phyloP scores from a whole-genome alignment of 2,888 invertebrate genomes.

The Pristionchus mayeri region DNA sequence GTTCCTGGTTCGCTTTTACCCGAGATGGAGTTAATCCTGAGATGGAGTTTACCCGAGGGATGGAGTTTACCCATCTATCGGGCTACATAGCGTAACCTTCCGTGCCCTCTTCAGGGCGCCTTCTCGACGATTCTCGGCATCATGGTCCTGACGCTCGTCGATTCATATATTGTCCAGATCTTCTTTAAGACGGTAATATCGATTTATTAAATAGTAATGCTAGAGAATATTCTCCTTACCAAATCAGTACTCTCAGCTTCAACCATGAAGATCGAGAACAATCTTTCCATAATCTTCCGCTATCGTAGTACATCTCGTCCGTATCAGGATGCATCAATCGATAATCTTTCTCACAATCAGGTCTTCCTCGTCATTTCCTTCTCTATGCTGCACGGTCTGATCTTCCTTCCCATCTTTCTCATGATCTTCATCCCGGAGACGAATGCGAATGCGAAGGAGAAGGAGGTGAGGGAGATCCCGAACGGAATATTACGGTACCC shows the following conservation, averaged over 20 bases:
- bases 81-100: neutral
- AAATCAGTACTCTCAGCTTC: no score
- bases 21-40: neutral
- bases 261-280: no score
- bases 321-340: no score
- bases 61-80: no score
- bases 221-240: no score
- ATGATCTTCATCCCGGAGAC: constrained; percentile 60
- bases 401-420: constrained; percentile 74
- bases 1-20: constrained; percentile 77
- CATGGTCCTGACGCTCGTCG: constrained; percentile 69
- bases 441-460: constrained; percentile 17
- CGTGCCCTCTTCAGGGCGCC: constrained; percentile 65
- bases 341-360: neutral
- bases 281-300: no score
- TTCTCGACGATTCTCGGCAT: constrained; percentile 74
- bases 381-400: constrained; percentile 73
- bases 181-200: constrained; percentile 72
- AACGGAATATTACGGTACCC: neutral
- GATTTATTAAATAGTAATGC: neutral
- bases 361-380: constrained; percentile 74
- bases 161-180: constrained; percentile 72
- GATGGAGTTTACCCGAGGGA: neutral
- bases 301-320: no score
- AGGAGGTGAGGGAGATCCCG: neutral